Evolutionary conservation across 1,140 invertebrate species (phyloP).

Genomic region (Listronotus oregonensis): DNA sequence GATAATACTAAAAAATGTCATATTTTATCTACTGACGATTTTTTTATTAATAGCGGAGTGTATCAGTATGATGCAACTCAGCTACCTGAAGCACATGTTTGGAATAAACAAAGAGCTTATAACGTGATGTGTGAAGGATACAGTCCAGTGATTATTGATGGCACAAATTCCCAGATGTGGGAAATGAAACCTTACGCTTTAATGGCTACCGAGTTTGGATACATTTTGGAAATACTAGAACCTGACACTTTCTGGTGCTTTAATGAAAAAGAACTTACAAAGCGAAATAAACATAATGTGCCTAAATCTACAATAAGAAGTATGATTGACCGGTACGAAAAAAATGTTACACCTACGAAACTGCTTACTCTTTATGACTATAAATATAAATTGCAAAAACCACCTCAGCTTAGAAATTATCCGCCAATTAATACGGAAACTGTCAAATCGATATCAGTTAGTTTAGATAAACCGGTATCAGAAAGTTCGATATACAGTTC

Average conservation of each 20-base stretch:
- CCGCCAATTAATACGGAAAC: conserved; percentile 25
- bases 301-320: conserved; percentile 64
- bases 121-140: conserved; percentile 61
- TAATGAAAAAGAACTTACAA: conserved; percentile 59
- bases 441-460: too few relatives aligned
- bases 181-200: conserved; percentile 78
- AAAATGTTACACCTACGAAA: conserved; percentile 44
- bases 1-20: conserved; percentile 52
- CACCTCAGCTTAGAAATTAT: conserved; percentile 39
- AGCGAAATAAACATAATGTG: conserved; percentile 70
- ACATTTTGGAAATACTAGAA: conserved; percentile 56
- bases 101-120: conserved; percentile 67
- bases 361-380: conserved; percentile 45
- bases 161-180: conserved; percentile 80
- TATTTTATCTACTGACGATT: conserved; percentile 80
- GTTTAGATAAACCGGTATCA: too few relatives aligned
- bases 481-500: neutral
- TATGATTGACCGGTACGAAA: conserved; percentile 64
- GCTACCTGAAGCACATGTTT: conserved; percentile 73
- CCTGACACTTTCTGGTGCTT: conserved; percentile 18
- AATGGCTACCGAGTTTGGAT: conserved; percentile 67
- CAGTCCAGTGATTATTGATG: conserved; percentile 85
- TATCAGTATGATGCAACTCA: conserved; percentile 68
- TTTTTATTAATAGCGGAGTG: conserved; percentile 63
- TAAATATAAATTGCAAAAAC: conserved; percentile 35